Percentiles rank a stretch among this genome's conserved stretches.
These are phyloP conservation scores for Oxyscelio sp. DNA, from an alignment of 2,888 invertebrate genomes.

Conservation along the genomic window DNA sequence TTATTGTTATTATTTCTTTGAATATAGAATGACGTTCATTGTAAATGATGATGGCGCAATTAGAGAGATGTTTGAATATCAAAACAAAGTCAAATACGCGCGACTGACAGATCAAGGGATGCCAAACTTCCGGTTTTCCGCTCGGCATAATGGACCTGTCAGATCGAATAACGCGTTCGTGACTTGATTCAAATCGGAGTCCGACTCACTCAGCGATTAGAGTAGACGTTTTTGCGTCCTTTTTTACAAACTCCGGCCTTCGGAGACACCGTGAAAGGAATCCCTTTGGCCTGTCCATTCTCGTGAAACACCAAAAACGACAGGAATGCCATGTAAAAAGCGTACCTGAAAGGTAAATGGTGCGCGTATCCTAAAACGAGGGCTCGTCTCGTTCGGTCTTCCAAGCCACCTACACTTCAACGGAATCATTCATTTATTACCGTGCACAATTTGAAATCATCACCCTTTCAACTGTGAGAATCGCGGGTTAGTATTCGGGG, in stretches of 20 bases:
- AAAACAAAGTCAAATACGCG: conserved; percentile 73
- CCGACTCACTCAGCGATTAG: conserved; percentile 67
- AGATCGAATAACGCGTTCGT: conserved; percentile 77
- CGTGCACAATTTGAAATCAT: not conserved
- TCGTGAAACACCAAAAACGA: conserved; percentile 63
- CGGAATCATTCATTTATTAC: conserved; percentile 11
- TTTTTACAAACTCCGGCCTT: conserved; percentile 61
- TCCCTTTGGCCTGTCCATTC: conserved; percentile 67
- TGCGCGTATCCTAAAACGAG: conserved; percentile 82
- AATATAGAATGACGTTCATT: too few relatives aligned
- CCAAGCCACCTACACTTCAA: conserved; percentile 46
- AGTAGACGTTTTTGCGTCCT: conserved; percentile 57
- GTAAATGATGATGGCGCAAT: conserved; percentile 29
- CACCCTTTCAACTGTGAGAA: conserved; percentile 42
- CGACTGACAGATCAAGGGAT: conserved; percentile 64
- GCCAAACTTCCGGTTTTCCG: conserved; percentile 72
- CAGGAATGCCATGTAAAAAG: conserved; percentile 67
- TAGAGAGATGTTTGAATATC: conserved; percentile 57
- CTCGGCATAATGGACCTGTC: too few relatives aligned
- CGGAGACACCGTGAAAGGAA: conserved; percentile 64
- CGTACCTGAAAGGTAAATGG: conserved; percentile 83
- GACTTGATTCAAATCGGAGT: conserved; percentile 74
- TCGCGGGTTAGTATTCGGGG: too few relatives aligned
- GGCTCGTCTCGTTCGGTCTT: conserved; percentile 28
- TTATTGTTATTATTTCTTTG: too few relatives aligned